Evolutionary conservation across 2,888 invertebrate species (phyloP).

Genomic region (Ornithoptera alexandrae): DNA sequence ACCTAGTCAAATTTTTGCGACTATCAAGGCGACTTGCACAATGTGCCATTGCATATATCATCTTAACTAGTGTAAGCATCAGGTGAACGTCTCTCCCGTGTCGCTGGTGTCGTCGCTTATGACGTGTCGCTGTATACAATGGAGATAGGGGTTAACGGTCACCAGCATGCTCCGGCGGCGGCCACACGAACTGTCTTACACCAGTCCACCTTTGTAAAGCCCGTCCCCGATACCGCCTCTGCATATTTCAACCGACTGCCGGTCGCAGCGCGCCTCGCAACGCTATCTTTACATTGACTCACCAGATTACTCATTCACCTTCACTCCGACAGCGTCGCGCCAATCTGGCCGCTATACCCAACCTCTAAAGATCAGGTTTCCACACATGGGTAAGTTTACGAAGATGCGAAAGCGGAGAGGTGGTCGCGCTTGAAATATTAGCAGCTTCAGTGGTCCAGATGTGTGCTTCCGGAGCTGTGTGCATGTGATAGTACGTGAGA

Average conservation of each 20-base stretch:
- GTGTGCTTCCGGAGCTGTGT: constrained; percentile 66
- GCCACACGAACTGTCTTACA: constrained; percentile 70
- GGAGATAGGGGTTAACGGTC: constrained; percentile 39
- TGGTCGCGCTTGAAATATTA: constrained; percentile 75
- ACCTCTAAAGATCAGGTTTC: constrained; percentile 29
- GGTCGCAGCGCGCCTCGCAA: constrained; percentile 68
- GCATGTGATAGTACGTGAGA: constrained; percentile 54
- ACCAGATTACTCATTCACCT: constrained; percentile 40
- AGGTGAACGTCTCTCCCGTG: no score
- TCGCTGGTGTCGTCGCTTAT: not conserved
- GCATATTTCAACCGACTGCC: constrained; percentile 73
- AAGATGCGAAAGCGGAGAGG: constrained; percentile 61
- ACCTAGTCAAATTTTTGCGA: no score
- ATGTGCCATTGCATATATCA: no score
- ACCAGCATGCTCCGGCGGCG: constrained; percentile 58
- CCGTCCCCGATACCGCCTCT: constrained; percentile 72
- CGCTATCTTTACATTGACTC: constrained; percentile 66
- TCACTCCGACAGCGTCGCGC: constrained; percentile 14
- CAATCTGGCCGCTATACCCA: constrained; percentile 38
- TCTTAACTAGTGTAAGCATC: no score
- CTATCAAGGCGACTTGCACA: no score
- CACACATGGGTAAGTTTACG: constrained; percentile 42
- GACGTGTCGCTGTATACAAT: constrained; percentile 35
- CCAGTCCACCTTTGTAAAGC: constrained; percentile 63
- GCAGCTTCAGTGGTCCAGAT: constrained; percentile 62